Evolutionary conservation across 2,797 vertebrate genomes (phyloP).

Genomic region (Chelidonichthys spinosus): DNA sequence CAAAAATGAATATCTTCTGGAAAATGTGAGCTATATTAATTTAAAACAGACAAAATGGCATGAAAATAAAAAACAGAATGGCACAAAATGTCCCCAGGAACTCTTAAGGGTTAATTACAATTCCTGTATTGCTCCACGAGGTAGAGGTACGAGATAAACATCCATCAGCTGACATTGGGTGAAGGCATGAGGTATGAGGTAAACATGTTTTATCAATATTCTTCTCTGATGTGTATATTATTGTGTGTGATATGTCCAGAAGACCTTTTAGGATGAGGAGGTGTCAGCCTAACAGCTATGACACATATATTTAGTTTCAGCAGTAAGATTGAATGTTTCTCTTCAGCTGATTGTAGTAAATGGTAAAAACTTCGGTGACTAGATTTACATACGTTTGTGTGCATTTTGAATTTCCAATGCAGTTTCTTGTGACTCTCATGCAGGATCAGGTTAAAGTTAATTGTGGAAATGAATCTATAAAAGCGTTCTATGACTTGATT

Average conservation of each 20-base stretch:
- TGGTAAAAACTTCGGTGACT: no score
- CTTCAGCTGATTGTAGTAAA: background rate
- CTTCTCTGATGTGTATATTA: background rate
- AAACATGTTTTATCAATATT: accelerated
- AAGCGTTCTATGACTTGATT: slow-evolving; percentile 2
- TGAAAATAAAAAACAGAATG: no score
- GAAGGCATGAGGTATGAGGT: background rate
- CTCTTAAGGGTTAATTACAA: no score
- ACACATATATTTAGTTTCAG: background rate
- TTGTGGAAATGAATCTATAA: background rate
- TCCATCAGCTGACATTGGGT: no score
- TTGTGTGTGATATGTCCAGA: background rate
- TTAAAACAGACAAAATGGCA: no score
- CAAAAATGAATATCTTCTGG: no score
- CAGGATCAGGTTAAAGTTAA: background rate
- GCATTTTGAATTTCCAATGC: background rate
- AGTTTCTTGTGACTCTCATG: background rate
- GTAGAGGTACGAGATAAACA: no score
- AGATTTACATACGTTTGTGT: background rate
- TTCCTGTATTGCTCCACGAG: slow-evolving; percentile 22
- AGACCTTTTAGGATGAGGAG: background rate
- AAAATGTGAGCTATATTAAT: no score
- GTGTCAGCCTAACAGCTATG: background rate
- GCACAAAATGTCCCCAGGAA: no score
- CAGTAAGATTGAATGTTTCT: background rate